These are phyloP conservation scores for Aquatica leii DNA, from an alignment of 2,888 invertebrate species.

Conservation along the genomic window DNA sequence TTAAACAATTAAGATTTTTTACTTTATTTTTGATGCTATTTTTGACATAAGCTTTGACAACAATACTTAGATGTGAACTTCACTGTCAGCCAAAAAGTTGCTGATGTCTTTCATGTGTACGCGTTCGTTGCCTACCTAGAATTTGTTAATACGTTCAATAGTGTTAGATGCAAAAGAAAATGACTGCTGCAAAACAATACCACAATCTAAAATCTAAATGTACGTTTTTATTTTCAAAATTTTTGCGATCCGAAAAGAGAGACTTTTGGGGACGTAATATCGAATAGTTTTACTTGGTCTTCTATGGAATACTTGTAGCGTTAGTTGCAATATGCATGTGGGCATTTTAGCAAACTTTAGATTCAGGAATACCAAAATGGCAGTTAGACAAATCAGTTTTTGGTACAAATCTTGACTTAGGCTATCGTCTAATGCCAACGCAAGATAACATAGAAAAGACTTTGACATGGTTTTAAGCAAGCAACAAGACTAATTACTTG, in stretches of 20 bases:
- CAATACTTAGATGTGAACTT: too few relatives aligned
- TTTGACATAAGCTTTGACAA: too few relatives aligned
- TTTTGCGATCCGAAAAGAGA: conserved; percentile 67
- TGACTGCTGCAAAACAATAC: conserved; percentile 21
- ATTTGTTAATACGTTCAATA: background rate
- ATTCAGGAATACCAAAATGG: conserved; percentile 91
- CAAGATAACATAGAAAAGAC: conserved; percentile 89
- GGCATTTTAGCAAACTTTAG: conserved; percentile 91
- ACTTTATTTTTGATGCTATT: too few relatives aligned
- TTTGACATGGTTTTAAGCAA: conserved; percentile 92
- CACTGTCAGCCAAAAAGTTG: too few relatives aligned
- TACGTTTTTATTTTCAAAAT: background rate
- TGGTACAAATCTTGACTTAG: conserved; percentile 95
- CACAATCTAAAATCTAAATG: background rate
- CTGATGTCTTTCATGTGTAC: too few relatives aligned
- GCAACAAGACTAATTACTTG: conserved; percentile 77
- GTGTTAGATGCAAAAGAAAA: conserved; percentile 19
- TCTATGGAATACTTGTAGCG: conserved; percentile 90
- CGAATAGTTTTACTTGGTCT: conserved; percentile 86
- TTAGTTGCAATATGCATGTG: conserved; percentile 95
- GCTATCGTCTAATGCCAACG: conserved; percentile 92
- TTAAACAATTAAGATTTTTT: too few relatives aligned
- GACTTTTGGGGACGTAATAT: conserved; percentile 69
- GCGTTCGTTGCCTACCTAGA: conserved; percentile 28
- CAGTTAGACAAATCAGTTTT: conserved; percentile 86